These are phyloP conservation scores for Semibalanus balanoides DNA, from an alignment of 1,140 invertebrate genomes.

Conservation along the genomic window DNA sequence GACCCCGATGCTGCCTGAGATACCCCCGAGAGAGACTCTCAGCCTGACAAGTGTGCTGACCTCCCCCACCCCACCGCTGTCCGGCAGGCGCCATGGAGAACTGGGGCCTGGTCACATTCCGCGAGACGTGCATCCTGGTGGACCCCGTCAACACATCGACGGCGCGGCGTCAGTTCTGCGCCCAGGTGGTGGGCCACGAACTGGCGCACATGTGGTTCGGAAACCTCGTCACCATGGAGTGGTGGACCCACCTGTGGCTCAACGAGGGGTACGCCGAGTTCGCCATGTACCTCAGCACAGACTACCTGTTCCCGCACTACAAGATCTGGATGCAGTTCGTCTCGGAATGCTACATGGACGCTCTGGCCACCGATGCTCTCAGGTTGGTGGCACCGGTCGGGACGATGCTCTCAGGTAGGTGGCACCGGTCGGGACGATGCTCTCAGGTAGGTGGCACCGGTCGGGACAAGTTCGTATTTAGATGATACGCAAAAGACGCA, in stretches of 20 bases:
- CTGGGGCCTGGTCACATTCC: conserved; percentile 74
- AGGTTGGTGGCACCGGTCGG: too few species aligned
- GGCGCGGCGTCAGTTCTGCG: conserved; percentile 68
- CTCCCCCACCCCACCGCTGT: background rate
- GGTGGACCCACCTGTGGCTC: conserved; percentile 58
- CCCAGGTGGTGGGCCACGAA: conserved; percentile 73
- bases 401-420: conserved; percentile 1
- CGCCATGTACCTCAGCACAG: conserved; percentile 58
- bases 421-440: too few species aligned
- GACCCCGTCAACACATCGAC: conserved; percentile 71
- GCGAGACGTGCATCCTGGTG: conserved; percentile 67
- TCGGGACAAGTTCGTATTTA: too few species aligned
- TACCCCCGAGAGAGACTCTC: too few species aligned
- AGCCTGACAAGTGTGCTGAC: background rate
- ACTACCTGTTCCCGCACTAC: conserved; percentile 76
- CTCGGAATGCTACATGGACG: conserved; percentile 44
- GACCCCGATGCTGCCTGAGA: too few species aligned
- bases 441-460: too few species aligned
- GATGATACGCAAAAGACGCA: too few species aligned
- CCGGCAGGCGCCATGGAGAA: conserved; percentile 80
- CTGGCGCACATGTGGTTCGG: conserved; percentile 51
- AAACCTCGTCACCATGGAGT: conserved; percentile 43
- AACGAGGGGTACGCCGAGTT: conserved; percentile 89
- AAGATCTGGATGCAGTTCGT: conserved; percentile 89
- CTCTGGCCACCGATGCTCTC: background rate